These are phyloP conservation scores for Neodiprion virginianus DNA, from an alignment of 1,140 invertebrate species.

Conservation along the genomic window DNA sequence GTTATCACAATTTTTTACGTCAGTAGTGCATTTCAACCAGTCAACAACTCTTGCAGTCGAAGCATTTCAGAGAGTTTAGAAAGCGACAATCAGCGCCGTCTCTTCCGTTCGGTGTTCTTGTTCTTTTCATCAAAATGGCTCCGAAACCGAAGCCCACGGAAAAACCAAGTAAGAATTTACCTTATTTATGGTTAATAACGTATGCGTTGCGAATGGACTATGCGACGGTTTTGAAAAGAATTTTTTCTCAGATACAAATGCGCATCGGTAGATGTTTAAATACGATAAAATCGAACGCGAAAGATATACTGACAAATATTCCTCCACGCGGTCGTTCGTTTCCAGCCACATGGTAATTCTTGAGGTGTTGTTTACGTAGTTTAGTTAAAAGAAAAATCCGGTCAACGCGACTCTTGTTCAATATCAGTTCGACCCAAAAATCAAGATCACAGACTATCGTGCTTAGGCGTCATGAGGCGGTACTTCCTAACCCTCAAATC, in stretches of 20 bases:
- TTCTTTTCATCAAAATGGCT: slow-evolving; percentile 68
- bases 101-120: neutral
- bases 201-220: neutral
- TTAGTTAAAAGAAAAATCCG: neutral
- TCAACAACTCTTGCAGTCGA: too few relatives aligned
- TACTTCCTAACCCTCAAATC: neutral
- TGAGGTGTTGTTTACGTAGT: neutral
- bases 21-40: too few relatives aligned
- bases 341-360: slow-evolving; percentile 17
- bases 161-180: slow-evolving; percentile 66
- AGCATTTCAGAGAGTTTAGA: too few relatives aligned
- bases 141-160: slow-evolving; percentile 71
- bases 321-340: slow-evolving; percentile 37
- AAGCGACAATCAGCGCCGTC: neutral
- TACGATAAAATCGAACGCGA: slow-evolving; percentile 19
- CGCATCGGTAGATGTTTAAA: slow-evolving; percentile 16
- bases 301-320: slow-evolving; percentile 16
- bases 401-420: too few relatives aligned
- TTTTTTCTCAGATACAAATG: slow-evolving; percentile 36
- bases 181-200: slow-evolving; percentile 27
- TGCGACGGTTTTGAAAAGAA: slow-evolving; percentile 24
- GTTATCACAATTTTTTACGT: too few relatives aligned
- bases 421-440: too few relatives aligned
- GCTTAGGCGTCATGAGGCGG: too few relatives aligned
- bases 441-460: too few relatives aligned